A percentile compares a stretch with the other conserved stretches of the same genome.
Conservation (phyloP, 2,888 invertebrate genomes). For the Thumatha senex region DNA sequence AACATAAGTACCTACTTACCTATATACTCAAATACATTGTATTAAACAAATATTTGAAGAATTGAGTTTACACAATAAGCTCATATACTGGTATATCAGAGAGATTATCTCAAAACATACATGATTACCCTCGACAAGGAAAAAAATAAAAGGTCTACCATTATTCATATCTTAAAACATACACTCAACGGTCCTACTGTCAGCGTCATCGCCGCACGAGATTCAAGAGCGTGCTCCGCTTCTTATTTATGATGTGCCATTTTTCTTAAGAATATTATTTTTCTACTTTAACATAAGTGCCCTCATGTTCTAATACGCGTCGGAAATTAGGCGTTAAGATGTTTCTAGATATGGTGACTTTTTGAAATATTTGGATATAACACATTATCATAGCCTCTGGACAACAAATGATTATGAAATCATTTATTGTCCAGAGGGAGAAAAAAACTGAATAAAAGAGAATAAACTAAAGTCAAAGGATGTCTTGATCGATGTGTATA, state of each 20-base stretch:
- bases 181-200: slow-evolving; percentile 30
- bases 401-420: too few species aligned
- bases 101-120: slow-evolving; percentile 4
- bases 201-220: slow-evolving; percentile 43
- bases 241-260: slow-evolving; percentile 66
- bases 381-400: too few species aligned
- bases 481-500: too few species aligned
- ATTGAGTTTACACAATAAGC: too few species aligned
- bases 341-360: slow-evolving; percentile 43
- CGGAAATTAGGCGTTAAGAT: slow-evolving; percentile 51
- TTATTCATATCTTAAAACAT: slow-evolving; percentile 35
- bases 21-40: too few species aligned
- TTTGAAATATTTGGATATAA: slow-evolving; percentile 1
- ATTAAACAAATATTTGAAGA: too few species aligned
- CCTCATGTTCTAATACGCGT: slow-evolving; percentile 36
- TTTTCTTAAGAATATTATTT: slow-evolving; percentile 62
- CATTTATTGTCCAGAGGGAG: too few species aligned
- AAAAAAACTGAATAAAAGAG: too few species aligned
- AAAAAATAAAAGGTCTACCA: slow-evolving; percentile 23
- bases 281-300: slow-evolving; percentile 37
- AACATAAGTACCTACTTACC: too few species aligned
- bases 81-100: background rate
- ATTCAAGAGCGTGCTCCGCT: slow-evolving; percentile 46
- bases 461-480: too few species aligned
- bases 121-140: background rate